Conservation (phyloP, 1,140 invertebrate genomes). For the Drosophila sp. region DNA sequence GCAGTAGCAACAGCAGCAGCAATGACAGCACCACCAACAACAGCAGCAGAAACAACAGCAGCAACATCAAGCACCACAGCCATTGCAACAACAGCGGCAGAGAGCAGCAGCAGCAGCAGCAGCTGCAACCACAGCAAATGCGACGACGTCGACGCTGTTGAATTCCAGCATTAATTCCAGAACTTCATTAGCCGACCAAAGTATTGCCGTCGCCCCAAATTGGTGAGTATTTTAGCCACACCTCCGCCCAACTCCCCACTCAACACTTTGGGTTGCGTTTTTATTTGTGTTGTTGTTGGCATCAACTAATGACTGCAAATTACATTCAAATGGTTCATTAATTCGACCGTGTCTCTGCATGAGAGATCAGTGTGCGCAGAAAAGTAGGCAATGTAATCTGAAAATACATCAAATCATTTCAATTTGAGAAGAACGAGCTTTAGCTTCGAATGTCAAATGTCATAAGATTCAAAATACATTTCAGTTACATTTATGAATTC, state of each 20-base stretch:
- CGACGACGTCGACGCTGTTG: conserved; percentile 57
- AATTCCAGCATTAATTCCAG: conserved; percentile 83
- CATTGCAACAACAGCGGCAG: conserved; percentile 36
- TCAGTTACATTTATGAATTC: no score
- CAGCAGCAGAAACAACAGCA: conserved; percentile 33
- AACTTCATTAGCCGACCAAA: conserved; percentile 81
- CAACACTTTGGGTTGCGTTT: conserved; percentile 1
- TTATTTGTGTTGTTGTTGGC: conserved; percentile 26
- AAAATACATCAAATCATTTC: neutral
- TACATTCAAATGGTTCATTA: conserved; percentile 65
- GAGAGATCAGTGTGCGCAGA: neutral
- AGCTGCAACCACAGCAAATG: conserved; percentile 34
- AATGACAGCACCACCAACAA: conserved; percentile 35
- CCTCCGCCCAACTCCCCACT: neutral
- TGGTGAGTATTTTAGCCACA: conserved; percentile 57
- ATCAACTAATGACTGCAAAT: conserved; percentile 61
- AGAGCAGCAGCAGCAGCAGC: conserved; percentile 32
- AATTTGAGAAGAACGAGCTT: no score
- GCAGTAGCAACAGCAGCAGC: conserved; percentile 36
- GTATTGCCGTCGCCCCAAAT: conserved; percentile 41
- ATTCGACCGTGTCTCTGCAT: neutral
- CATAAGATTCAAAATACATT: no score
- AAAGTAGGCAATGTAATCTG: conserved; percentile 40
- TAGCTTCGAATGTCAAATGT: no score
- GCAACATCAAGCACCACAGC: conserved; percentile 40